phyloP scores from a whole-genome alignment of 2,888 invertebrate species.

The Cephonodes hylas region DNA sequence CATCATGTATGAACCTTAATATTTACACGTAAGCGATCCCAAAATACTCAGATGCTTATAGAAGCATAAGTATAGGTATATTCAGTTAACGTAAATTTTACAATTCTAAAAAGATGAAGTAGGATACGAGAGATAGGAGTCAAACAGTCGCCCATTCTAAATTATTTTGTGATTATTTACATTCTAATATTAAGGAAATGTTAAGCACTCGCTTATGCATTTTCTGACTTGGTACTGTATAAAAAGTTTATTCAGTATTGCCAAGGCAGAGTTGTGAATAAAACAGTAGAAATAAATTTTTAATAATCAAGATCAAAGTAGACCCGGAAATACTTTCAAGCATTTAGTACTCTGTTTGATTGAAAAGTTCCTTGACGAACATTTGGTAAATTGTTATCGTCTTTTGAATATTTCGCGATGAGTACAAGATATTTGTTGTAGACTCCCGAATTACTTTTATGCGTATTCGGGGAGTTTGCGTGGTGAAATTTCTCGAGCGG shows the following conservation, averaged over 20 bases:
- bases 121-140: no score
- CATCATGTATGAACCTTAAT: no score
- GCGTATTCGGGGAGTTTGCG: conserved; percentile 26
- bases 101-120: no score
- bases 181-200: no score
- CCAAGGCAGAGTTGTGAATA: not conserved
- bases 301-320: not conserved
- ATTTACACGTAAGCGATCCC: no score
- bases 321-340: not conserved
- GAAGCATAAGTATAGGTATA: no score
- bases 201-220: no score
- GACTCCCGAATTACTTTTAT: conserved; percentile 32
- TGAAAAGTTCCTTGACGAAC: conserved; percentile 19
- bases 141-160: no score
- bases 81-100: no score
- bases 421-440: conserved; percentile 25
- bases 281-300: not conserved
- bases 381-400: conserved; percentile 16
- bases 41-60: no score
- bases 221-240: no score
- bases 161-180: no score
- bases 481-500: conserved; percentile 23
- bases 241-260: not conserved
- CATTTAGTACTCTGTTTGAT: not conserved
- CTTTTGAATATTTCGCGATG: conserved; percentile 28